Conservation (phyloP, 2,113 vertebrate species). For the Oophaga pumilio region DNA sequence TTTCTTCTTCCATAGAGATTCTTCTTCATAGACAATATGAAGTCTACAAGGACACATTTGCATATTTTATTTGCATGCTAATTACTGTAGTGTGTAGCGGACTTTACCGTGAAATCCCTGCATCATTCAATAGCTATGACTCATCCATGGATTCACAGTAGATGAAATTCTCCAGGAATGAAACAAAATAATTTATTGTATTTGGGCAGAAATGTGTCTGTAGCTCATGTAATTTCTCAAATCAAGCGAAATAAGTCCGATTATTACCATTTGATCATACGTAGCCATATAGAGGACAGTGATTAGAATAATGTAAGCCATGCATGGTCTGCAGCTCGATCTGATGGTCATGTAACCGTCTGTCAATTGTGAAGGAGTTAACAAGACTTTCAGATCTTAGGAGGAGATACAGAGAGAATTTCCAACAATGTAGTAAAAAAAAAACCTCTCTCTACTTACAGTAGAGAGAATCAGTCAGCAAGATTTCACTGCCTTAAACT, state of each 20-base stretch:
- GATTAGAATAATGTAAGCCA: neutral
- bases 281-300: neutral
- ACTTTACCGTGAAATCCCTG: neutral
- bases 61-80: conserved; percentile 47
- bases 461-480: no score
- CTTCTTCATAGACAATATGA: conserved; percentile 15
- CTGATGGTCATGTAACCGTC: neutral
- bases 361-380: neutral
- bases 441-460: neutral
- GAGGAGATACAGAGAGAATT: neutral
- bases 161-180: conserved; percentile 5
- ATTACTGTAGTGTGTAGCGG: conserved; percentile 16
- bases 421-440: neutral
- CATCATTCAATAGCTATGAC: neutral
- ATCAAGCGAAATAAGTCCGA: neutral
- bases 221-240: no score
- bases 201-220: neutral
- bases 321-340: neutral
- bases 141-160: neutral
- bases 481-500: no score
- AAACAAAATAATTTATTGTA: neutral
- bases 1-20: conserved; percentile 17
- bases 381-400: neutral
- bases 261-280: neutral
- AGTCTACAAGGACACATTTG: conserved; percentile 17